Evolutionary conservation across 1,140 invertebrate species (phyloP).

Genomic region (Drosophila ironensis): DNA sequence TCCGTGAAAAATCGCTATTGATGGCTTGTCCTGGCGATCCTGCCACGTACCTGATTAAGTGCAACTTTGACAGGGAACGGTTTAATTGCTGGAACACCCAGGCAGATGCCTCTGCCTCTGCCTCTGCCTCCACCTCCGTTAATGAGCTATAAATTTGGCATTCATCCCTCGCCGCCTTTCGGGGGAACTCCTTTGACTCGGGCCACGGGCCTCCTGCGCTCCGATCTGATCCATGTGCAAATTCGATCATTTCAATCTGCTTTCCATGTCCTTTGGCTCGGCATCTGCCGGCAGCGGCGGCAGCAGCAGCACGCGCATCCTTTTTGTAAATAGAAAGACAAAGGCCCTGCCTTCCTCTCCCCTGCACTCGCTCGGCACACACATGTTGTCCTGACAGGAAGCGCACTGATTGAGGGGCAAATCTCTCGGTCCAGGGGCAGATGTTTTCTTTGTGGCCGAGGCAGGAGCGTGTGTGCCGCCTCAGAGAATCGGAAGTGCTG

Average conservation of each 20-base stretch:
- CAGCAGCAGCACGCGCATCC: conserved; percentile 63
- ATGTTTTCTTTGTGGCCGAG: conserved; percentile 53
- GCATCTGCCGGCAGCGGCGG: conserved; percentile 65
- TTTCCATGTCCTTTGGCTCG: conserved; percentile 8
- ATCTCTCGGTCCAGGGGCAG: conserved; percentile 56
- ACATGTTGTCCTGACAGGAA: conserved; percentile 63
- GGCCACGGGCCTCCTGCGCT: conserved; percentile 18
- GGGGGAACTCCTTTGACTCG: conserved; percentile 47
- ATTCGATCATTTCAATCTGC: conserved; percentile 55
- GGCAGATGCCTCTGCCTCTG: conserved; percentile 10
- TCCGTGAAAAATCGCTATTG: no score
- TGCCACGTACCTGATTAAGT: conserved; percentile 58
- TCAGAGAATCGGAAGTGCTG: conserved; percentile 57
- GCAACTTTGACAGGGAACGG: conserved; percentile 54
- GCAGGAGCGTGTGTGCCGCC: conserved; percentile 53
- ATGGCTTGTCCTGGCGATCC: conserved; percentile 27
- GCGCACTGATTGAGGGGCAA: conserved; percentile 77
- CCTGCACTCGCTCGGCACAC: conserved; percentile 20
- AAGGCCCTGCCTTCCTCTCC: conserved; percentile 12
- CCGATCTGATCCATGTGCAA: conserved; percentile 56
- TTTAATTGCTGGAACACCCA: conserved; percentile 60
- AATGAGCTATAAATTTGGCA: conserved; percentile 41
- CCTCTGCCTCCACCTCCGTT: background rate
- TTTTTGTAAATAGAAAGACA: conserved; percentile 53
- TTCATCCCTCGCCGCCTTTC: conserved; percentile 11